Base-by-base conservation (phyloP, 2,797 vertebrate species). In the Halcyon smyrnensis region DNA sequence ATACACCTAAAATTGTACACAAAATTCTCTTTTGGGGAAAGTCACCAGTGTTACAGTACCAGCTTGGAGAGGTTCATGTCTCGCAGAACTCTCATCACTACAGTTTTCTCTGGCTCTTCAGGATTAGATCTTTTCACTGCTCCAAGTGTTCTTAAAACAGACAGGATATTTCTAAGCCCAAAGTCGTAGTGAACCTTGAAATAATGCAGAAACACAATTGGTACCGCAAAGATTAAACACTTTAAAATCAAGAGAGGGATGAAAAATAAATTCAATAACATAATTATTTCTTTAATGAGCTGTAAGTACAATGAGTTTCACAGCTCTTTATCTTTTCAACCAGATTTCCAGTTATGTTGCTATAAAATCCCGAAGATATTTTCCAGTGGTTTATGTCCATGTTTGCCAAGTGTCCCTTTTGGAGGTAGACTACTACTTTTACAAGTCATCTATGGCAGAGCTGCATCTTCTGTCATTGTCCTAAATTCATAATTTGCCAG, bases 1-100 rank as follows among this genome's bases (percentile, higher is more conserved):
- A 69, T 34, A 74, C 13, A 15, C 20, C 45, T 73, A 32, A 87
- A 81, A 91, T 80, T 46, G 21, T 21, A 93, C 84, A 84, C 36
- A 84, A 75, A 86, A 23, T 51, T 54, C 7, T 86, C n/a, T 65
- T 13, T 5, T 36, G 9, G 54, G 62, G 18, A 83, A 90, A 82
- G 37, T 50, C 50, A 62, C 9, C 30, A 79, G n/a, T 45, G 11
- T 57, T 80, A 84, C 88, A 84, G 63, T 97, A 99, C 98, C 98
- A 99, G 97, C 95, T 99, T 99, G 87, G 99, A 99, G 43, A 99
- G 98, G 97, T 99, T 99, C 98, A 99, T 99, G 97, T 99, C 98
- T 65, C 98, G 97, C 53, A 99, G 98, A 90, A 99, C 98, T 94
- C 98, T 98, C 99, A 99, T 99, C 89, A 99, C 98, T 56, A 99